Evolutionary conservation across 2,888 invertebrate species (phyloP), one percentile per base, ranked within the genome.

Genomic region (Seira ritae): DNA sequence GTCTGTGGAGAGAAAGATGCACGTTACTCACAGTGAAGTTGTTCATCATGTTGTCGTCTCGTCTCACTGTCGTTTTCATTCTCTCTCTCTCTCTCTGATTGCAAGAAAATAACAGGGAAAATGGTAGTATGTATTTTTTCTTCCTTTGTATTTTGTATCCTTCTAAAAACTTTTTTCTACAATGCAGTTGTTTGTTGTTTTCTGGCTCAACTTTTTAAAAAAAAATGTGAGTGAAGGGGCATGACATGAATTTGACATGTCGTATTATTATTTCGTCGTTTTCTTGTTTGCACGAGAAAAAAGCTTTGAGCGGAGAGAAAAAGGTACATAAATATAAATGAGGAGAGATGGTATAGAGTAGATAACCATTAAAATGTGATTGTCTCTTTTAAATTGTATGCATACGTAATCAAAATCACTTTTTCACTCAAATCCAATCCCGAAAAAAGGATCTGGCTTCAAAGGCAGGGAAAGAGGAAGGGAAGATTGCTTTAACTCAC

Each of bases 171-270:
- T 42, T 42, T 42, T 42, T 6, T 42, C 42, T 42, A 42, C n/a
- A n/a, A 8, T 42, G 42, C 42, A 42, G 42, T 42, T 42, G 6
- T 42, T 42, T 42, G 42, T 42, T 42, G 42, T 42, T 42, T n/a
- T n/a, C n/a, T n/a, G n/a, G n/a, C n/a, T n/a, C n/a, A n/a, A n/a
- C n/a, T n/a, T n/a, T n/a, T 4, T 22, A 66, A 15, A 6, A 19
- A 66, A 66, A 66, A 66, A 66, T 20, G 66, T 66, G 75, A 42
- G 19, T 73, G 76, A 80, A 76, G 70, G 37, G 69, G 15, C 74
- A 71, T 68, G 77, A 82, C 82, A 77, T 72, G 82, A 70, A 72
- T 82, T 82, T 82, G 82, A 82, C 82, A 65, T 8, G 37, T 22
- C 60, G 70, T 71, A 66, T 75, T 42, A 42, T n/a, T n/a, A n/a